phyloP scores from a whole-genome alignment of 2,888 invertebrate genomes.

The Folsomia manolachei region DNA sequence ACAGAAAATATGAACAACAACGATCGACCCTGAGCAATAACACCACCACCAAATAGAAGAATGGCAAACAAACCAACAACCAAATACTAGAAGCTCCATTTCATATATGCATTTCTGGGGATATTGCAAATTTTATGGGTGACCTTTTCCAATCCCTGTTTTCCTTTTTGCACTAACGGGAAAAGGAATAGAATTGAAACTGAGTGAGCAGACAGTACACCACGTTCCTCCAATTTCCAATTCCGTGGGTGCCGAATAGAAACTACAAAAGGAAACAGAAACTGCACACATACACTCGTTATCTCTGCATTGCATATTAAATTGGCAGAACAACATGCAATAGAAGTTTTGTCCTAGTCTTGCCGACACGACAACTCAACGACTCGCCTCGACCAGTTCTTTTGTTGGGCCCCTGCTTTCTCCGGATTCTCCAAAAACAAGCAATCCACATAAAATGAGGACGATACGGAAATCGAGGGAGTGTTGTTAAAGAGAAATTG shows the following conservation, averaged over 20 bases:
- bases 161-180: neutral
- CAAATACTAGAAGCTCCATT: neutral
- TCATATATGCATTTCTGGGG: neutral
- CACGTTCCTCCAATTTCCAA: neutral
- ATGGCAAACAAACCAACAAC: too few species aligned
- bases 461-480: neutral
- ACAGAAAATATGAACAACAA: neutral
- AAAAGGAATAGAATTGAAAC: neutral
- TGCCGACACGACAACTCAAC: neutral
- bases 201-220: neutral
- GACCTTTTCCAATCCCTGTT: neutral
- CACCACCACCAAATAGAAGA: neutral
- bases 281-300: neutral
- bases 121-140: neutral
- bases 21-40: neutral
- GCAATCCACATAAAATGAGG: neutral
- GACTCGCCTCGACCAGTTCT: neutral
- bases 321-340: too few species aligned
- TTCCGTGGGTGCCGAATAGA: neutral
- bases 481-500: neutral
- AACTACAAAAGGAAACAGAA: neutral
- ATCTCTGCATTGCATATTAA: conserved; percentile 5
- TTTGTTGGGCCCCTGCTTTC: neutral
- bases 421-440: neutral
- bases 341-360: too few species aligned